A percentile compares a stretch with the other conserved stretches of the same genome.
Evolutionary conservation across 2,113 vertebrate genomes (phyloP).

Genomic region (Oncorhynchus keta): DNA sequence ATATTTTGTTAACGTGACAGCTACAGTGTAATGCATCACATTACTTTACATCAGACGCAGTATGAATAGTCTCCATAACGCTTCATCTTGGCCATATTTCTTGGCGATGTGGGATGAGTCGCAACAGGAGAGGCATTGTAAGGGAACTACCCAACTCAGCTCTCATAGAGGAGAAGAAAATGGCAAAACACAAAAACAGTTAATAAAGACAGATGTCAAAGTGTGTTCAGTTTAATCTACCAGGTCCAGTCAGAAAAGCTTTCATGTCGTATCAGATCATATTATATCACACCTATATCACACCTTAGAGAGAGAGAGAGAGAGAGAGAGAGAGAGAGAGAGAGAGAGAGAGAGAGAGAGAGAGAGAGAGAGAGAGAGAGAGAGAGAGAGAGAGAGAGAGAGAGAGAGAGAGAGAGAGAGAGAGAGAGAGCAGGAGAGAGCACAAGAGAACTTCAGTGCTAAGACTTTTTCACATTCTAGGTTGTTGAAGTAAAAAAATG

Average conservation of each 20-base stretch:
- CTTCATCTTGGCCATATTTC: no score
- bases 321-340: not conserved
- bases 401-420: not conserved
- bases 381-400: not conserved
- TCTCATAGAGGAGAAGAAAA: not conserved
- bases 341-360: not conserved
- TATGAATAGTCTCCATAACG: no score
- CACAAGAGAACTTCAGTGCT: not conserved
- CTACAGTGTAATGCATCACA: no score
- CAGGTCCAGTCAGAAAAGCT: not conserved
- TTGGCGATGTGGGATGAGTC: no score
- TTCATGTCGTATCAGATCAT: conserved; percentile 4
- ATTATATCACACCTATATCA: conserved; percentile 2
- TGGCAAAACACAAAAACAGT: conserved; percentile 4
- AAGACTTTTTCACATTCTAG: not conserved
- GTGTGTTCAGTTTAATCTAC: not conserved
- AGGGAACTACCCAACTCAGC: conserved; percentile 8
- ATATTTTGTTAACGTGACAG: no score
- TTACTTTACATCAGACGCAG: no score
- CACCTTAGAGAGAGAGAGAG: not conserved
- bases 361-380: not conserved
- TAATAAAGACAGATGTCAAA: conserved; percentile 18
- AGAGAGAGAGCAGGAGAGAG: not conserved
- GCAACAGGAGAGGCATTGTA: not conserved
- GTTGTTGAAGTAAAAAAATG: not conserved